Percentiles rank a stretch among this genome's conserved stretches.
phyloP scores from a whole-genome alignment of 2,113 vertebrate species.

The Cheilinus undulatus region DNA sequence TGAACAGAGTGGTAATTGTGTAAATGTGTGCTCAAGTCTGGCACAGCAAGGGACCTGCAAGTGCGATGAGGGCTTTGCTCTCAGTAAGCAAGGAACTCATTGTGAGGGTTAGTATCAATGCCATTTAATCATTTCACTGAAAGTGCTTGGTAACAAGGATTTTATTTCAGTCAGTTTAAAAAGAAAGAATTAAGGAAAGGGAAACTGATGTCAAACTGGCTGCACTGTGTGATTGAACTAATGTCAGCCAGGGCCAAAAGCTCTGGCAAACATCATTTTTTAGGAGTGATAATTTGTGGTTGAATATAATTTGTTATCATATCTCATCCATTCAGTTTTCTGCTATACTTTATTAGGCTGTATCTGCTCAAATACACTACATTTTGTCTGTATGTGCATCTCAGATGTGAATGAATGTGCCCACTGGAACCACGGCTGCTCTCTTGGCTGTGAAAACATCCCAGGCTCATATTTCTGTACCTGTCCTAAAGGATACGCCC shows the following conservation, averaged over 20 bases:
- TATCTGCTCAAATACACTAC: no score
- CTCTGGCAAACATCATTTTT: no score
- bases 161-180: background rate
- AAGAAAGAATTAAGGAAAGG: background rate
- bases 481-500: conserved; percentile 89
- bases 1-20: conserved; percentile 73
- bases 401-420: conserved; percentile 95
- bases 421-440: conserved; percentile 93
- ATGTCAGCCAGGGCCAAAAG: no score
- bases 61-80: conserved; percentile 87
- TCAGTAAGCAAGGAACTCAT: conserved; percentile 84
- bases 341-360: no score
- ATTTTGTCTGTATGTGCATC: conserved; percentile 10
- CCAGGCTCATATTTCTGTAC: conserved; percentile 95
- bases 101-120: conserved; percentile 89
- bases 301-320: no score
- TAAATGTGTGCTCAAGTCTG: conserved; percentile 77
- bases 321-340: no score
- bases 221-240: no score
- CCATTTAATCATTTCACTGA: background rate
- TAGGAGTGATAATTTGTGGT: no score
- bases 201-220: no score
- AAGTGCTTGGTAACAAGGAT: background rate
- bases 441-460: conserved; percentile 93
- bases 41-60: conserved; percentile 72